Percentiles rank a stretch among this genome's conserved stretches.
These are phyloP conservation scores for Nilaparvata lugens DNA, from an alignment of 1,140 invertebrate genomes.

Conservation along the genomic window DNA sequence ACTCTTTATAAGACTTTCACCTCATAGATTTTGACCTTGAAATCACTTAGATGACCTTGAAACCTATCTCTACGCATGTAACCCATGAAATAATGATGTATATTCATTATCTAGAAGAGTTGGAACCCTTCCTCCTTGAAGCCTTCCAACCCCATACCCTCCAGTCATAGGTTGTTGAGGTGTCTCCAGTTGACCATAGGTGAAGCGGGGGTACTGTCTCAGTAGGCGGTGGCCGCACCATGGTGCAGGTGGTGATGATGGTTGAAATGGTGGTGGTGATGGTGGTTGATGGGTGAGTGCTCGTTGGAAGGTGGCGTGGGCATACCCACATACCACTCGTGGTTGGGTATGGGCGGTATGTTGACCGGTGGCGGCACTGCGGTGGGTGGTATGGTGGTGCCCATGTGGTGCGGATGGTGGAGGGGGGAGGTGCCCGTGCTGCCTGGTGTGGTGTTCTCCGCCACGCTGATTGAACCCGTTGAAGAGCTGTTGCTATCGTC, in stretches of 20 bases:
- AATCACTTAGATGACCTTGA: no score
- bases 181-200: not conserved
- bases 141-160: no score
- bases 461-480: conserved; percentile 38
- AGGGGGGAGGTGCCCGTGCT: conserved; percentile 29
- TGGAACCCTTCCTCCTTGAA: no score
- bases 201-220: conserved; percentile 26
- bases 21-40: no score
- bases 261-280: conserved; percentile 35
- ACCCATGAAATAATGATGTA: no score
- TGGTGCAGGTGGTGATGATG: conserved; percentile 22
- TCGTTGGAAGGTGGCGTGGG: conserved; percentile 44
- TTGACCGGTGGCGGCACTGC: conserved; percentile 50
- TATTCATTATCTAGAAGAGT: no score
- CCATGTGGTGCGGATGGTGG: conserved; percentile 14
- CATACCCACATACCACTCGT: conserved; percentile 41
- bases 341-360: conserved; percentile 50
- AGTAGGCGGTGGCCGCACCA: conserved; percentile 28
- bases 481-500: conserved; percentile 47
- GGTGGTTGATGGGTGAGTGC: conserved; percentile 44
- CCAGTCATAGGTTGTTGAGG: no score
- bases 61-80: no score
- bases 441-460: conserved; percentile 23
- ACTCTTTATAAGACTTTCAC: no score
- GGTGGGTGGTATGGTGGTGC: conserved; percentile 18